Evolutionary conservation across 2,888 invertebrate genomes (phyloP).

Genomic region (Calameuta pallipes): DNA sequence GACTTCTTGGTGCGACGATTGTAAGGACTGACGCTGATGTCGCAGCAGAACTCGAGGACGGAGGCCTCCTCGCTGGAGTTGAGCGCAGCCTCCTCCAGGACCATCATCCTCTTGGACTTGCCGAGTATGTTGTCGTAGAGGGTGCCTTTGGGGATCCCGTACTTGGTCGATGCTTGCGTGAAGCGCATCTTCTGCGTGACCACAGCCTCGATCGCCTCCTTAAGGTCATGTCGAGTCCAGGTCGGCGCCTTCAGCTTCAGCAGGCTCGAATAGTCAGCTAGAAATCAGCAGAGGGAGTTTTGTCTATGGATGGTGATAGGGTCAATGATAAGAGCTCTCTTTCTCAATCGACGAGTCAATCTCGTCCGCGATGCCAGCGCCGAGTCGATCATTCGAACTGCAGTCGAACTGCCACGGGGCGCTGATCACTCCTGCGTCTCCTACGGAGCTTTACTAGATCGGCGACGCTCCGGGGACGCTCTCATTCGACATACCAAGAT

Average conservation of each 20-base stretch:
- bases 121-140: constrained; percentile 83
- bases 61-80: constrained; percentile 73
- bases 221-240: constrained; percentile 80
- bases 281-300: constrained; percentile 54
- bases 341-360: background rate
- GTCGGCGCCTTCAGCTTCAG: constrained; percentile 81
- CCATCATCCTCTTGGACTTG: constrained; percentile 81
- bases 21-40: constrained; percentile 76
- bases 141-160: constrained; percentile 81
- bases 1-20: constrained; percentile 80
- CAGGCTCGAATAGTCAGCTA: constrained; percentile 73
- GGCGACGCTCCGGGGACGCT: no score
- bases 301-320: background rate
- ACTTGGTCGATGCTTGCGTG: constrained; percentile 79
- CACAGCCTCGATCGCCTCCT: constrained; percentile 81
- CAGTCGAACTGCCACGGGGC: background rate
- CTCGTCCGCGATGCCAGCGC: background rate
- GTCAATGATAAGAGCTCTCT: background rate
- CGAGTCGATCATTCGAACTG: background rate
- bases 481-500: background rate
- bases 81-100: constrained; percentile 77
- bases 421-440: background rate
- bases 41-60: constrained; percentile 80
- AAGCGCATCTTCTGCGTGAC: constrained; percentile 82
- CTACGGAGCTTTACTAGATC: background rate